Percentiles rank a stretch among this genome's conserved stretches.
phyloP scores from a whole-genome alignment of 1,140 invertebrate genomes.

The Cydia splendana region DNA sequence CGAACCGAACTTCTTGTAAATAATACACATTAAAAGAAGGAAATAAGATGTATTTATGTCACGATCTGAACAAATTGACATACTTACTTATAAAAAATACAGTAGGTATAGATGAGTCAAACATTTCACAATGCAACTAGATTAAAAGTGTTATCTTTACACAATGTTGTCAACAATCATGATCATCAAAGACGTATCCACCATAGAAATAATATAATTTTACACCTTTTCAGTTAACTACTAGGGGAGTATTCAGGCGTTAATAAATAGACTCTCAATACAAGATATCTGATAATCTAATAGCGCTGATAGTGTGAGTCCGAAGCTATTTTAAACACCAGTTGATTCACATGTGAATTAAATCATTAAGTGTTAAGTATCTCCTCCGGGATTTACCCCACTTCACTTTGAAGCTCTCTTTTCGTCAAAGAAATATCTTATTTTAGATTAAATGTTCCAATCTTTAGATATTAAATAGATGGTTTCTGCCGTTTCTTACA shows the following conservation, averaged over 20 bases:
- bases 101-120: neutral
- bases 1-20: neutral
- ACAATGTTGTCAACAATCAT: neutral
- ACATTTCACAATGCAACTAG: slow-evolving; percentile 16
- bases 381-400: neutral
- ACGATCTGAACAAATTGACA: too few relatives aligned
- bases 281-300: slow-evolving; percentile 2
- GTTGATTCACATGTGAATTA: neutral
- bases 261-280: neutral
- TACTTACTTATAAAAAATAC: too few relatives aligned
- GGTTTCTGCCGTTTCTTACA: too few relatives aligned
- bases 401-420: too few relatives aligned
- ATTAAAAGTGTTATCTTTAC: slow-evolving; percentile 22
- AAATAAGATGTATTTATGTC: too few relatives aligned
- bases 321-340: neutral
- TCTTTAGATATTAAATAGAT: too few relatives aligned
- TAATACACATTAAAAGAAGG: too few relatives aligned
- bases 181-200: neutral
- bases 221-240: neutral
- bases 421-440: too few relatives aligned
- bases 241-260: neutral
- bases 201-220: neutral
- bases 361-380: neutral
- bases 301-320: neutral
- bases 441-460: too few relatives aligned